Conservation (phyloP, 35 echinoderm and acorn worm genomes). For the Acanthaster planci region DNA sequence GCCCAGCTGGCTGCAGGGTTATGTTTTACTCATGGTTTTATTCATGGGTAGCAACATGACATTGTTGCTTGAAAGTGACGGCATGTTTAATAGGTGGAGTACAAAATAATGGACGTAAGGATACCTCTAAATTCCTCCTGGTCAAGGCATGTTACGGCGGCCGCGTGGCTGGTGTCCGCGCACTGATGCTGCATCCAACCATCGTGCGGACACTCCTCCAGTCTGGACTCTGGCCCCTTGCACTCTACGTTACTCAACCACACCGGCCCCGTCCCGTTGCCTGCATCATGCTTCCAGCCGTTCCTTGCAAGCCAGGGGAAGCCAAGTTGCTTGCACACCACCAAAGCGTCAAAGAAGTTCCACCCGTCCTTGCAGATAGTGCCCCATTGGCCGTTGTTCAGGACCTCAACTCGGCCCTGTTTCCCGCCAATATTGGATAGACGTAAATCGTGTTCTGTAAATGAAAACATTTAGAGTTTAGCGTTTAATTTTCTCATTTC, state of each 20-base stretch:
- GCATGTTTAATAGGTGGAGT: neutral
- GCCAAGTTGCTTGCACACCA: slow-evolving; percentile 1
- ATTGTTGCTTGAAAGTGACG: no score
- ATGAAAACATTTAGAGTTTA: neutral
- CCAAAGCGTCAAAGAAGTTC: slow-evolving; percentile 14
- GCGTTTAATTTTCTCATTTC: no score
- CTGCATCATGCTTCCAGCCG: neutral
- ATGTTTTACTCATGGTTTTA: no score
- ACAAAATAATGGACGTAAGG: neutral
- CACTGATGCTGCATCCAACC: neutral
- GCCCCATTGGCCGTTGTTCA: neutral
- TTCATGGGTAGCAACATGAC: no score
- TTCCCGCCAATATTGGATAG: neutral
- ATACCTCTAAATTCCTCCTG: neutral
- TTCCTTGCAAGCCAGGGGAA: neutral
- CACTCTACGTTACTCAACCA: neutral
- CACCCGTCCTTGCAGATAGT: neutral
- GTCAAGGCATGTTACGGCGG: neutral
- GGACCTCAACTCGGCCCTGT: slow-evolving; percentile 4
- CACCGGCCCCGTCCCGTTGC: neutral
- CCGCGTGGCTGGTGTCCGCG: neutral
- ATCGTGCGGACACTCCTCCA: neutral
- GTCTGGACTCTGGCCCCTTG: neutral
- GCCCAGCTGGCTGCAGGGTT: no score
- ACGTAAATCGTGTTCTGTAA: neutral